phyloP scores from a whole-genome alignment of 2,113 vertebrate genomes.

The Tamias sibiricus region DNA sequence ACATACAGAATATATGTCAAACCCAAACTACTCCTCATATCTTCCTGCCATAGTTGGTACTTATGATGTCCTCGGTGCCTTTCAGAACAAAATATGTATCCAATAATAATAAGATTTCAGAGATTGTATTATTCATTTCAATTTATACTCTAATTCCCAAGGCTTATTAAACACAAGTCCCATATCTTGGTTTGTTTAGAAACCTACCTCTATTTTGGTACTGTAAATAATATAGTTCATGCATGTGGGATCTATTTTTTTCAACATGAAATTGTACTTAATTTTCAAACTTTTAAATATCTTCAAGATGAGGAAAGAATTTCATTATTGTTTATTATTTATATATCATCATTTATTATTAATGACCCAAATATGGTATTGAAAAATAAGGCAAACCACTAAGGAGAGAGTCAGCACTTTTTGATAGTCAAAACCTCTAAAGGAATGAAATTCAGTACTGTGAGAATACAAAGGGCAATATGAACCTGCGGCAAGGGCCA shows the following conservation, averaged over 20 bases:
- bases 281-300: background rate
- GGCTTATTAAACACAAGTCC: background rate
- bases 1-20: background rate
- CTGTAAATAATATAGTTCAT: background rate
- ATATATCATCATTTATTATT: background rate
- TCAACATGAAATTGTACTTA: background rate
- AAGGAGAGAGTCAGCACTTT: background rate
- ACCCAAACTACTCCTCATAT: background rate
- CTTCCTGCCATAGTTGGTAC: background rate
- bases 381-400: background rate
- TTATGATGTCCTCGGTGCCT: background rate
- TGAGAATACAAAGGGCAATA: background rate
- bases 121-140: background rate
- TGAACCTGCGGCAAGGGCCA: rapidly evolving
- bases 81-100: background rate
- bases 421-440: rapidly evolving
- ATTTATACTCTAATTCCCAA: background rate
- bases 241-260: background rate
- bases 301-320: background rate
- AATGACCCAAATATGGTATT: background rate
- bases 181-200: background rate
- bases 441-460: background rate
- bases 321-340: background rate
- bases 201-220: background rate
- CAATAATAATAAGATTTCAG: background rate